These are phyloP conservation scores for Temnothorax rugatulus DNA, from an alignment of 2,888 invertebrate genomes.

Conservation along the genomic window DNA sequence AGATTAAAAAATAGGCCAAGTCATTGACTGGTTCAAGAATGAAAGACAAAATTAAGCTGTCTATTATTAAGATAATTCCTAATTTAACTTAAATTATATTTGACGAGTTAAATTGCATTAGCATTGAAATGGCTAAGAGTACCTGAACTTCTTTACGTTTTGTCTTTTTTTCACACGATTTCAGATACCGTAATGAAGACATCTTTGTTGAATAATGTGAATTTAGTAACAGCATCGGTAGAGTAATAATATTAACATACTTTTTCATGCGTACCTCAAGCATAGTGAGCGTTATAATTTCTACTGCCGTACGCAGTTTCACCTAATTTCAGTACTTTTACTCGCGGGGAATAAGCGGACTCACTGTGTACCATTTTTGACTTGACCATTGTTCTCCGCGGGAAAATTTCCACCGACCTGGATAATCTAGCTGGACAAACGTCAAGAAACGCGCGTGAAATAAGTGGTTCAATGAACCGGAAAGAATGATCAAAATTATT, in stretches of 20 bases:
- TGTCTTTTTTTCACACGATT: background rate
- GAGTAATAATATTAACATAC: background rate
- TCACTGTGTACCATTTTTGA: constrained; percentile 38
- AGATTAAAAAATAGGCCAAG: background rate
- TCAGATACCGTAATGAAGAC: background rate
- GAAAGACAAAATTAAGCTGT: background rate
- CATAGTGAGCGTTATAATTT: constrained; percentile 29
- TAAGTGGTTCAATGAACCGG: background rate
- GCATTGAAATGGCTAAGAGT: background rate
- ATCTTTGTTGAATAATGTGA: background rate
- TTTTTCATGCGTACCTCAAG: background rate
- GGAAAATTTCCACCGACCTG: constrained; percentile 9
- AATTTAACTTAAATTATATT: background rate
- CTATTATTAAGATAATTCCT: background rate
- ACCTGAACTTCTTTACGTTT: background rate
- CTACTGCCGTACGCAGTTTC: constrained; percentile 15
- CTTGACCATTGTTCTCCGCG: constrained; percentile 47
- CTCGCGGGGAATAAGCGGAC: constrained; percentile 29
- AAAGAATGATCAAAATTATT: background rate
- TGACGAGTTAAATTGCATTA: background rate
- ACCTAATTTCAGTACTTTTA: constrained; percentile 33
- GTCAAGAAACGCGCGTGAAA: constrained; percentile 12
- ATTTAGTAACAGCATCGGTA: background rate
- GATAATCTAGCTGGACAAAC: constrained; percentile 2
- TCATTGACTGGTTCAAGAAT: background rate